Base-by-base conservation (phyloP, 2,797 vertebrate species). In the Ptychadena robeensis region DNA sequence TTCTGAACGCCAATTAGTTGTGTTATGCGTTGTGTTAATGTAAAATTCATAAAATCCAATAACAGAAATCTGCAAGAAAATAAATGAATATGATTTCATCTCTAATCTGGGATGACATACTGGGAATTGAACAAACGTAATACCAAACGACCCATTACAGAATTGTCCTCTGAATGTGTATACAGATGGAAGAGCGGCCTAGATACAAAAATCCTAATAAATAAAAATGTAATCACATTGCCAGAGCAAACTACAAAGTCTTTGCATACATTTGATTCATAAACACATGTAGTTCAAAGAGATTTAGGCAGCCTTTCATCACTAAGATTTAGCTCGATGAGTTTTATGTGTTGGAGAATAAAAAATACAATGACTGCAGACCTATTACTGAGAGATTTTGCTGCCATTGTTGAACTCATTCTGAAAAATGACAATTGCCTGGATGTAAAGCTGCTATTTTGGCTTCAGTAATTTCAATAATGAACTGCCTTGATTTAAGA, bases 171-270 rank as follows among this genome's bases (percentile, higher is more conserved):
- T 61, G 40, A 68, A 31, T 53, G 18, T 35, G 44, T 32, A 35
- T 35, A 27, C 30, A 67, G 64, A 67, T 78, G 31, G 75, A 27
- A 35, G 30, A 9, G 4, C 37, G 76, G 35, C 76, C 65, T 79
- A 69, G 76, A 79, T 68, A 79, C 65, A 57, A 25, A 35, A 32
- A 57, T 68, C 40, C 64, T 22, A 68, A 67, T 66, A 57, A n/a
- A 53, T 14, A 64, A 68, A 77, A 65, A 35, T 22, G 31, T 27
- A 77, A 44, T 66, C 53, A 67, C 40, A 4, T 32, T 65, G 31
- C 12, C 30, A 34, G n/a, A 66, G n/a, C 28, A 48, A 32, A 67
- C 30, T 40, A 28, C 15, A n/a, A n/a, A 9, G 14, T 22, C 32
- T n/a, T 18, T 37, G 32, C 10, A n/a, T 37, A 61, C 15, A 25